Conservation (phyloP, 1,140 invertebrate species). For the Solenopsis fugax region DNA sequence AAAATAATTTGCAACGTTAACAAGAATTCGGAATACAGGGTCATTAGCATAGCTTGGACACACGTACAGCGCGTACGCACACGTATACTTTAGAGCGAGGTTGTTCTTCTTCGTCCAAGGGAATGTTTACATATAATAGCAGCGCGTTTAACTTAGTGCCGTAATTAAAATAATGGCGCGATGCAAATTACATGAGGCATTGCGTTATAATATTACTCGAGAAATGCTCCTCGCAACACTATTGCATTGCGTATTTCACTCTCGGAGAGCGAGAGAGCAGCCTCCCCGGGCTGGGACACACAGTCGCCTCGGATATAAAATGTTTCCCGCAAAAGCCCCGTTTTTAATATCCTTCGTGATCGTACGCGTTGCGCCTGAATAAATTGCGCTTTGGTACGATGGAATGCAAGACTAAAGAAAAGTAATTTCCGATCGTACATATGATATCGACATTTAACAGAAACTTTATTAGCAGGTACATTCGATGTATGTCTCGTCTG, state of each 20-base stretch:
- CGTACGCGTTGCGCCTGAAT: constrained; percentile 10
- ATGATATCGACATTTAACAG: constrained; percentile 50
- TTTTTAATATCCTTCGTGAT: constrained; percentile 52
- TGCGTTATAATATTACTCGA: constrained; percentile 50
- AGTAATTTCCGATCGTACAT: constrained; percentile 48
- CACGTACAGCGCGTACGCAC: background rate
- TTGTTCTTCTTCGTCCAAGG: constrained; percentile 52
- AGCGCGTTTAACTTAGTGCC: constrained; percentile 45
- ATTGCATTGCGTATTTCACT: constrained; percentile 59
- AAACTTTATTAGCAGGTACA: constrained; percentile 26
- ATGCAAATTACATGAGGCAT: constrained; percentile 51
- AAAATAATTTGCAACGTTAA: constrained; percentile 73
- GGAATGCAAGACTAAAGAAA: constrained; percentile 45
- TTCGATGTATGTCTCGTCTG: background rate
- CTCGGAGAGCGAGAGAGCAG: background rate
- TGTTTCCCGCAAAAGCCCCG: constrained; percentile 34
- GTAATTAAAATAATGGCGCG: constrained; percentile 61
- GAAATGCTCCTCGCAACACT: constrained; percentile 29
- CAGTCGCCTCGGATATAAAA: background rate
- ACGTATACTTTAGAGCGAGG: constrained; percentile 18
- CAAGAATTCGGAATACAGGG: constrained; percentile 68
- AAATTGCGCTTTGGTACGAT: constrained; percentile 20
- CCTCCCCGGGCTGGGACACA: no score
- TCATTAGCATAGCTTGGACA: constrained; percentile 53
- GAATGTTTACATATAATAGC: constrained; percentile 59